Evolutionary conservation across 2,888 invertebrate genomes (phyloP), one percentile per base, ranked within the genome.

Genomic region (Nephrotoma guestfalica): DNA sequence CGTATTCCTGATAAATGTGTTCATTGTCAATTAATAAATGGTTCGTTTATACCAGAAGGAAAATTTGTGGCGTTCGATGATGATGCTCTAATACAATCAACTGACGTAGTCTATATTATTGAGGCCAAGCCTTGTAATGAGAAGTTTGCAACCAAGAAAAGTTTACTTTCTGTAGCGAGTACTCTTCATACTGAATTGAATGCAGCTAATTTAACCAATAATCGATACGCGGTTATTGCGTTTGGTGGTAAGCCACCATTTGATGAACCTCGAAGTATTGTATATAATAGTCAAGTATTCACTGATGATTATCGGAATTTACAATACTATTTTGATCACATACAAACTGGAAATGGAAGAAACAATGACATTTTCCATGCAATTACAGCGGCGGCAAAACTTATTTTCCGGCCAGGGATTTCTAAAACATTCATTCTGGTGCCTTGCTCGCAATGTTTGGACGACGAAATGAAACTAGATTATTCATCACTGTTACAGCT

Each of bases 61-160:
- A 94, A 95, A 7, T 95, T 96, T 90, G 92, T 94, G 86, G 93
- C 93, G 86, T 90, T 96, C n/a, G 92, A 93, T 85, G 93, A 93
- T 47, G 89, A 91, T 13, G 90, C 91, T 30, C 92, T 95, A 6
- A 95, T 95, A 0, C 93, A 92, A 88, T 95, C 96, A 4, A 95
- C 96, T 2, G 98, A 98, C 91, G 93, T 98, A 0, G 96, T 98
- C 86, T 96, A 98, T 90, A 94, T 98, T 86, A 93, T 98, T 0
- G 98, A 98, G 90, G 97, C 97, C 1, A 96, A 96, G 88, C 92
- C 93, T 5, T 98, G 98, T 90, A 98, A 98, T 92, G 92, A 92
- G 88, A 94, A 95, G 88, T 90, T 96, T 0, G 93, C 93, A 51
- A 93, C 92, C 87, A 93, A 92, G 86, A 95, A 94, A 89, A 96